Base-by-base conservation (phyloP, 92 coral and sea anemone genomes). In the Isaurus tuberculatus region DNA sequence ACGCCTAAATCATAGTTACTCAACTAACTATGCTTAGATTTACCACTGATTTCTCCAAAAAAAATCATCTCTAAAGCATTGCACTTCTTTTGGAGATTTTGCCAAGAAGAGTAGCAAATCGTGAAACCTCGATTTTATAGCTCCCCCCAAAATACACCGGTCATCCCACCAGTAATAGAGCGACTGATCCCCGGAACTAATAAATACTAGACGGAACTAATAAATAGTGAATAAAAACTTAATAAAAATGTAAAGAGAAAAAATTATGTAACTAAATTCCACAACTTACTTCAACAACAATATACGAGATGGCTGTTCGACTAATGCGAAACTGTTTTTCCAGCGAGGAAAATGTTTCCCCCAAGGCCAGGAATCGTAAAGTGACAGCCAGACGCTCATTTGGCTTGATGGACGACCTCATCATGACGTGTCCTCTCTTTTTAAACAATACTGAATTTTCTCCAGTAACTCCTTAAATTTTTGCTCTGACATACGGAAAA, bases 261-360 rank as follows among this genome's bases (percentile, higher is more conserved):
- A 61, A 61, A 61, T 23, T 22, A n/a, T 22, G 67, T 27, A 61
- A 61, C 67, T 61, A 61, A 20, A 61, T 61, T 61, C 67, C 67
- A 22, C 67, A 61, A 61, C 67, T 61, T 61, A 61, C 67, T 61
- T 61, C 67, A 61, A 61, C 67, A 61, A 61, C 28, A 61, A 61
- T 61, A 61, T 61, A 61, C 67, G 32, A 61, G 32, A 78, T 51
- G 66, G 69, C 69, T 37, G 83, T 78, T 33, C 83, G 83, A 63
- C 83, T 78, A 36, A 78, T 78, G 71, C 49, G 83, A 78, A 78
- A 78, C 83, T 78, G 70, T 46, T 63, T 78, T 40, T 73, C 79
- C 60, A 73, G 79, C 30, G 79, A 73, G 53, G 79, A 33, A 73
- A 73, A 73, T 73, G 83, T 78, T 36, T 78, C 83, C 57, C 83